Conservation (phyloP, 1,140 invertebrate species). For the Drosophila kepulauana region DNA sequence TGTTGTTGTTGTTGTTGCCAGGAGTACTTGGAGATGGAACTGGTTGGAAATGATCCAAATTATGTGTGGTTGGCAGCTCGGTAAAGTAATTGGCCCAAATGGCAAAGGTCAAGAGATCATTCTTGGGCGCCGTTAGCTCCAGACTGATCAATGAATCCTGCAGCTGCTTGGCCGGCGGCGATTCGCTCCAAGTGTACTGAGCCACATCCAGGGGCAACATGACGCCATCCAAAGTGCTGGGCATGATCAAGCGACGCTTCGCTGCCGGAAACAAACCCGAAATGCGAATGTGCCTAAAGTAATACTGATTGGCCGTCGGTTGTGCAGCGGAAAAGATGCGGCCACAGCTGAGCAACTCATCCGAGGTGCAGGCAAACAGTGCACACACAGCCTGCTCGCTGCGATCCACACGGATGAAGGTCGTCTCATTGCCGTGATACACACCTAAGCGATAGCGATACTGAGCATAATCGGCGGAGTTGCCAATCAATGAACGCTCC, state of each 20-base stretch:
- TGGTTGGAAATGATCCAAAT: slow-evolving; percentile 64
- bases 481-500: slow-evolving; percentile 13
- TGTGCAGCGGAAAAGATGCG: slow-evolving; percentile 52
- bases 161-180: slow-evolving; percentile 1
- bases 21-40: not conserved
- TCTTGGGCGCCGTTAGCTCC: slow-evolving; percentile 40
- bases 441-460: slow-evolving; percentile 84
- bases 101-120: slow-evolving; percentile 74
- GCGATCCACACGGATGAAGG: slow-evolving; percentile 66
- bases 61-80: slow-evolving; percentile 49
- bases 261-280: slow-evolving; percentile 52
- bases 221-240: slow-evolving; percentile 66
- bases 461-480: not conserved
- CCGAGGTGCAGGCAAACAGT: slow-evolving; percentile 81
- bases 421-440: slow-evolving; percentile 75
- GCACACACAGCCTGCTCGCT: slow-evolving; percentile 84
- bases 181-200: slow-evolving; percentile 56
- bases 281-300: slow-evolving; percentile 62
- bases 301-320: slow-evolving; percentile 46
- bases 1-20: not conserved
- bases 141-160: slow-evolving; percentile 22
- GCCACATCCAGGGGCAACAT: slow-evolving; percentile 66
- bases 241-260: slow-evolving; percentile 72
- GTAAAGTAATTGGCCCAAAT: slow-evolving; percentile 79
- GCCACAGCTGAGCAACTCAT: slow-evolving; percentile 69